A percentile compares a stretch with the other conserved stretches of the same genome.
These are phyloP conservation scores for Rhingia campestris DNA, from an alignment of 2,888 invertebrate species.

Conservation along the genomic window DNA sequence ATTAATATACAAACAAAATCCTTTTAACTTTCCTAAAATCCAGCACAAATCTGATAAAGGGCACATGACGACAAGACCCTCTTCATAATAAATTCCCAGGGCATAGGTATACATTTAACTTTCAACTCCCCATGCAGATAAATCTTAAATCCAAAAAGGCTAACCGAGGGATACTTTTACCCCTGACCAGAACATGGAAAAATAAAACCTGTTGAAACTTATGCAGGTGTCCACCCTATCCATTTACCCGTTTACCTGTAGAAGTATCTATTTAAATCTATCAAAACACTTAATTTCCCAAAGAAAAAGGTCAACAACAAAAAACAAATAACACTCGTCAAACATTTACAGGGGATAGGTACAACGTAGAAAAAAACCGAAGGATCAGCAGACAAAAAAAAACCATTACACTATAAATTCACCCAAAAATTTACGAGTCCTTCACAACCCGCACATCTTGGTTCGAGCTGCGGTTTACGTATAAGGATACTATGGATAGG, in stretches of 20 bases:
- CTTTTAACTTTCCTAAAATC: constrained; percentile 15
- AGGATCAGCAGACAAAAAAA: constrained; percentile 31
- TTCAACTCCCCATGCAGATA: constrained; percentile 38
- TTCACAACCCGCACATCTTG: constrained; percentile 8
- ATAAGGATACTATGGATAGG: constrained; percentile 53
- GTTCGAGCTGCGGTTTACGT: constrained; percentile 27
- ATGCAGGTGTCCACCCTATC: constrained; percentile 48
- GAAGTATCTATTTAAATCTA: constrained; percentile 63
- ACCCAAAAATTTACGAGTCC: constrained; percentile 63
- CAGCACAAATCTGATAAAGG: constrained; percentile 24
- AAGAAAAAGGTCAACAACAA: constrained; percentile 50
- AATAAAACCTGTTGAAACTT: constrained; percentile 55
- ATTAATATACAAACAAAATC: constrained; percentile 24
- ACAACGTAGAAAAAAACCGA: neutral
- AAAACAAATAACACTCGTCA: constrained; percentile 43
- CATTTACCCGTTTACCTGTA: constrained; percentile 49
- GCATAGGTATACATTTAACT: constrained; percentile 14
- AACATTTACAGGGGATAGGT: constrained; percentile 13
- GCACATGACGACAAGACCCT: constrained; percentile 34
- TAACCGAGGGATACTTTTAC: constrained; percentile 15
- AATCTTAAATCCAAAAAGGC: constrained; percentile 47
- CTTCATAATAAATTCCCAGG: constrained; percentile 41
- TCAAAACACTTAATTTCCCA: constrained; percentile 45
- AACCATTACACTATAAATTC: constrained; percentile 68
- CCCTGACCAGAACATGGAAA: constrained; percentile 1